These are phyloP conservation scores for Leptopilina clavipes DNA, from an alignment of 1,140 invertebrate genomes.

Conservation along the genomic window DNA sequence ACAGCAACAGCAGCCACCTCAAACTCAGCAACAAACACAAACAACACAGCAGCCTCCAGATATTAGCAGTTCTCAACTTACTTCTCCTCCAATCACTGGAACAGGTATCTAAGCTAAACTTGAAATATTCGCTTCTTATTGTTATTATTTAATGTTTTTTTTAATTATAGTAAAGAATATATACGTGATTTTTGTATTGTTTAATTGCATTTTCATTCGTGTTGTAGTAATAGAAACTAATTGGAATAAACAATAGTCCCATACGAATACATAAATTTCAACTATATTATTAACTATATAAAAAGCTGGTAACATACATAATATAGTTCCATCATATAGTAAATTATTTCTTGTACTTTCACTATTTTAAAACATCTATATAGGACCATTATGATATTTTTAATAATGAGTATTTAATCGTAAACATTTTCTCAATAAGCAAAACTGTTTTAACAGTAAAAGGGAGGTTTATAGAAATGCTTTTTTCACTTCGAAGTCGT, in stretches of 20 bases:
- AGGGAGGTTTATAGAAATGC: neutral
- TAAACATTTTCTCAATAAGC: neutral
- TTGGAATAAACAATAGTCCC: too few species aligned
- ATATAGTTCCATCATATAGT: too few species aligned
- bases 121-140: constrained; percentile 43
- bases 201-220: too few species aligned
- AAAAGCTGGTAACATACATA: too few species aligned
- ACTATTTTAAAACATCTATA: too few species aligned
- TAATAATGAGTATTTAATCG: neutral
- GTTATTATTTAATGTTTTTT: neutral
- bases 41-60: constrained; percentile 68
- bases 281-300: too few species aligned
- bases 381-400: neutral
- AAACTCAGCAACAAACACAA: constrained; percentile 55
- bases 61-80: constrained; percentile 72
- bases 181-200: too few species aligned
- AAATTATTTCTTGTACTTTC: too few species aligned
- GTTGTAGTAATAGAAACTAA: too few species aligned
- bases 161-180: too few species aligned
- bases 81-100: constrained; percentile 73
- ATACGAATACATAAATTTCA: too few species aligned
- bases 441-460: constrained; percentile 3
- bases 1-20: constrained; percentile 50
- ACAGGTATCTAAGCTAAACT: constrained; percentile 69
- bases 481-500: constrained; percentile 11